phyloP scores from a whole-genome alignment of 2,888 invertebrate species.

The Plebejus melissa region DNA sequence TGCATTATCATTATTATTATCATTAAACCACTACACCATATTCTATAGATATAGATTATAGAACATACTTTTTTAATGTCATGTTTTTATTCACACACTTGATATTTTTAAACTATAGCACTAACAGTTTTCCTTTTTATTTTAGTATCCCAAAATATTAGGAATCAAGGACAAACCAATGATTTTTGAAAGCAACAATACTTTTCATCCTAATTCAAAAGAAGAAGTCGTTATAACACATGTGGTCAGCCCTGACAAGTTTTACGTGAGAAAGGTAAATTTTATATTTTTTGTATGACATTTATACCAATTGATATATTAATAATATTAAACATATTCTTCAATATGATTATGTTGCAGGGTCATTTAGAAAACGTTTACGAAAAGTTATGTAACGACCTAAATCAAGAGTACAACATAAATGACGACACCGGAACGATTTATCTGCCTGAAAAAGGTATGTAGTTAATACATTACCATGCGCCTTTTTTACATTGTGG shows the following conservation, averaged over 20 bases:
- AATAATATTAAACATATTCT: too few species aligned
- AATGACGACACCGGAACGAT: conserved; percentile 50
- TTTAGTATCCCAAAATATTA: conserved; percentile 53
- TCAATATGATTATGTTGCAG: conserved; percentile 41
- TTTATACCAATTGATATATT: too few species aligned
- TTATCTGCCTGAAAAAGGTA: conserved; percentile 74
- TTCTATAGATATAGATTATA: too few species aligned
- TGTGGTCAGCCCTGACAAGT: conserved; percentile 81
- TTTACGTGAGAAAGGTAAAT: conserved; percentile 83
- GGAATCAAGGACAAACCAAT: conserved; percentile 53
- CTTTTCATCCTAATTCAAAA: conserved; percentile 54
- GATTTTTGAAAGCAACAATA: conserved; percentile 51
- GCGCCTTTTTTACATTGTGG: too few species aligned
- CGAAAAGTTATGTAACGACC: conserved; percentile 61
- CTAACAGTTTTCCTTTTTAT: conserved; percentile 34
- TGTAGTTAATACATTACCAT: conserved; percentile 38
- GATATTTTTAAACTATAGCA: background rate
- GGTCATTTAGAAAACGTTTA: conserved; percentile 53
- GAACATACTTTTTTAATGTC: too few species aligned
- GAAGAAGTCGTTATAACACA: conserved; percentile 78
- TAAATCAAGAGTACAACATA: conserved; percentile 64
- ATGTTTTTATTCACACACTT: too few species aligned
- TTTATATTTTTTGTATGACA: background rate
- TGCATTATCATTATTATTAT: too few species aligned
- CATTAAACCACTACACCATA: background rate